Evolutionary conservation across 2,888 invertebrate genomes (phyloP).

Genomic region (Amiota mariae): DNA sequence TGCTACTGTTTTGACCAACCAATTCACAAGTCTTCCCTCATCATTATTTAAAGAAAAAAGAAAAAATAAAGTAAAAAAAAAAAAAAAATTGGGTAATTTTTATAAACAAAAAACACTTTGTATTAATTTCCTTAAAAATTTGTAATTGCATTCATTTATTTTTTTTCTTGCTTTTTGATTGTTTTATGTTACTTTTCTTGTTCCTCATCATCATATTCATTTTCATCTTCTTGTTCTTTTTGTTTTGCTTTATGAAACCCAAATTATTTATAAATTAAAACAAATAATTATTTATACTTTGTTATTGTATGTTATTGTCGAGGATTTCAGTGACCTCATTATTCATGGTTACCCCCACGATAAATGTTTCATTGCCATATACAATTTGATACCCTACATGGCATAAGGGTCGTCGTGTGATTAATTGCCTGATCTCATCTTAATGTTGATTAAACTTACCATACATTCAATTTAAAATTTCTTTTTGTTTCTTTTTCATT

Average conservation of each 20-base stretch:
- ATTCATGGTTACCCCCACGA: slow-evolving; percentile 21
- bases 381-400: background rate
- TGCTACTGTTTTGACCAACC: too few species aligned
- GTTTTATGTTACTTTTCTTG: background rate
- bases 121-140: too few species aligned
- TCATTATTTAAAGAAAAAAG: too few species aligned
- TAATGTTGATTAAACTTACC: too few species aligned
- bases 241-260: background rate
- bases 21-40: too few species aligned
- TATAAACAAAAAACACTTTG: too few species aligned
- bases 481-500: too few species aligned
- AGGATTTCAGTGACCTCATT: slow-evolving; percentile 41
- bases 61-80: too few species aligned
- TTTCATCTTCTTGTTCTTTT: background rate
- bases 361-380: background rate
- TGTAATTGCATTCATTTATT: background rate
- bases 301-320: background rate
- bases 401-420: slow-evolving; percentile 16
- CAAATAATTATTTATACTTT: slow-evolving; percentile 23
- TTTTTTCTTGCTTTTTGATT: background rate
- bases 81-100: too few species aligned
- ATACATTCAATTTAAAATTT: too few species aligned
- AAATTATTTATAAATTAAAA: slow-evolving; percentile 19
- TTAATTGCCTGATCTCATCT: slow-evolving; percentile 2
- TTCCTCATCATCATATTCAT: background rate